These are phyloP conservation scores for Xestia rhomboidea DNA, from an alignment of 2,888 invertebrate genomes.

Conservation along the genomic window DNA sequence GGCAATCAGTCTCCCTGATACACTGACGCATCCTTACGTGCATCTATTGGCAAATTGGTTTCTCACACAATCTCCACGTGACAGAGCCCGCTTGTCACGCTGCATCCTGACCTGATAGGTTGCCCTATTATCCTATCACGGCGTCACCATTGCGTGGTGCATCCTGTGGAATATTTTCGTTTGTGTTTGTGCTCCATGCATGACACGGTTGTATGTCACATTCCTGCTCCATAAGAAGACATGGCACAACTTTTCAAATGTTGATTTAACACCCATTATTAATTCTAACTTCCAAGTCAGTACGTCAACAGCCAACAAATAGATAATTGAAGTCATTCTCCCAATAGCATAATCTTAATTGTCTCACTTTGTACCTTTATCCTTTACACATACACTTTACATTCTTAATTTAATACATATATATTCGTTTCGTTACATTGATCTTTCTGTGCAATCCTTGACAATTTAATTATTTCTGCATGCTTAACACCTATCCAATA, in stretches of 20 bases:
- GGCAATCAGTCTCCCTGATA: constrained; percentile 27
- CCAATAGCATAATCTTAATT: neutral
- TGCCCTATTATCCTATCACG: constrained; percentile 57
- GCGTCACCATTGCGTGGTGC: constrained; percentile 40
- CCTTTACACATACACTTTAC: too few species aligned
- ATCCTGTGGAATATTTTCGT: constrained; percentile 37
- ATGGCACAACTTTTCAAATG: neutral
- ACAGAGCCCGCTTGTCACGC: constrained; percentile 25
- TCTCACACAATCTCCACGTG: constrained; percentile 53
- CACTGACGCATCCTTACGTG: constrained; percentile 29
- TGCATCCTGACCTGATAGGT: constrained; percentile 57
- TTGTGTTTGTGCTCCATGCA: constrained; percentile 7
- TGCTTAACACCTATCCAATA: neutral
- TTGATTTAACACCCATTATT: neutral
- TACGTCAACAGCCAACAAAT: neutral
- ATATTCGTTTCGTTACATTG: neutral
- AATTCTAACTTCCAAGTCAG: neutral
- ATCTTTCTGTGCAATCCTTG: neutral
- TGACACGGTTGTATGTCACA: too few species aligned
- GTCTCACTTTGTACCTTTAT: neutral
- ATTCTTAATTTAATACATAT: too few species aligned
- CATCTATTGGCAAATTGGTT: constrained; percentile 56
- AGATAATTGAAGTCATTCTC: neutral
- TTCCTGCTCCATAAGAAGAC: neutral
- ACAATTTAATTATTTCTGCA: neutral